These are phyloP conservation scores for Oenanthe melanoleuca DNA, from an alignment of 2,113 vertebrate genomes.

Conservation along the genomic window DNA sequence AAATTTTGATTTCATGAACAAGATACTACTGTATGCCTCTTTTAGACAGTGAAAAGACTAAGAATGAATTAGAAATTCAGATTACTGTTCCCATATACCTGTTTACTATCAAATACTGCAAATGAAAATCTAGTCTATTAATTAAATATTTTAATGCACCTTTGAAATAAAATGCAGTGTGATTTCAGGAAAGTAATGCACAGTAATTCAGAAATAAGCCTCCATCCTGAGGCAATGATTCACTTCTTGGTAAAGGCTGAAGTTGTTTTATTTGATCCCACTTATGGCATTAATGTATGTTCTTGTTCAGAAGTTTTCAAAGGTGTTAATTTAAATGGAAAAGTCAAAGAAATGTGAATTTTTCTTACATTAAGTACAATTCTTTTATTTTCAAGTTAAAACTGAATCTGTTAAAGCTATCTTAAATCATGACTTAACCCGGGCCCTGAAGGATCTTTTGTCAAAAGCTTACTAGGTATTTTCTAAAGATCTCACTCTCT, in stretches of 20 bases:
- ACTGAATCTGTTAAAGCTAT: not conserved
- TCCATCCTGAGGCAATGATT: not conserved
- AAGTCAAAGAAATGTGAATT: not conserved
- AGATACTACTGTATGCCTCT: not conserved
- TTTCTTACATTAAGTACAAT: not conserved
- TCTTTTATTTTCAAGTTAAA: not conserved
- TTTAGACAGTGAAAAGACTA: not conserved
- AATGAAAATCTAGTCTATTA: not conserved
- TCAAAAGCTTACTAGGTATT: not conserved
- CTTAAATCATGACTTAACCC: not conserved
- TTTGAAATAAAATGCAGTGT: not conserved
- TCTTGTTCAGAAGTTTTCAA: not conserved
- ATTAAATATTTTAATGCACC: not conserved
- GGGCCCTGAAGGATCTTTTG: not conserved
- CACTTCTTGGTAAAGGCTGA: not conserved
- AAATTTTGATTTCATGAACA: not conserved
- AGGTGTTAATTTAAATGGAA: not conserved
- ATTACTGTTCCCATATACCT: not conserved
- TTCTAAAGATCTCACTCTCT: not conserved
- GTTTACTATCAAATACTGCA: not conserved
- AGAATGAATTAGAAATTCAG: not conserved
- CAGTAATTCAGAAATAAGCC: not conserved
- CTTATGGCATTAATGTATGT: not conserved
- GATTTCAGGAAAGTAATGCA: not conserved
- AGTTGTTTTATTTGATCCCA: not conserved